phyloP scores from a whole-genome alignment of 2,113 vertebrate genomes.

The Sinocyclocheilus grahami region DNA sequence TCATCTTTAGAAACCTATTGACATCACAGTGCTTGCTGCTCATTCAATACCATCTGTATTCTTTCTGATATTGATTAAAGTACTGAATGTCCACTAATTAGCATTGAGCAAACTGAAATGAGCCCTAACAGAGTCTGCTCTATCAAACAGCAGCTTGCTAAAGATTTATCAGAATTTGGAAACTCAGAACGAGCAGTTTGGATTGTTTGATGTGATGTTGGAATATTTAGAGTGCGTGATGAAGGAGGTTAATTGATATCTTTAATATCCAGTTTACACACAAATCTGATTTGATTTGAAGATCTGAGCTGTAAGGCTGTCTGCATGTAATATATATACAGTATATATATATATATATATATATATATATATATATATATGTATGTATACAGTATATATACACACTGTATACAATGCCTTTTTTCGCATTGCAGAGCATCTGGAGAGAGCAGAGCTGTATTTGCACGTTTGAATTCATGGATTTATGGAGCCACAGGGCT shows the following conservation, averaged over 20 bases:
- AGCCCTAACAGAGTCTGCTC: conserved; percentile 17
- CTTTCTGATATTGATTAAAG: conserved; percentile 43
- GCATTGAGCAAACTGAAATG: conserved; percentile 11
- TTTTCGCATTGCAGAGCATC: neutral
- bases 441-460: neutral
- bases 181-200: neutral
- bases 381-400: neutral
- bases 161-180: conserved; percentile 20
- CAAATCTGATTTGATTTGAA: neutral
- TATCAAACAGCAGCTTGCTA: neutral
- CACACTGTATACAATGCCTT: neutral
- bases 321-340: neutral
- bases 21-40: conserved; percentile 2
- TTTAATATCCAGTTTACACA: neutral
- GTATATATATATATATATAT: no score
- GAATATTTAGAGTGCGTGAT: conserved; percentile 3
- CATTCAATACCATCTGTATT: conserved; percentile 9
- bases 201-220: neutral
- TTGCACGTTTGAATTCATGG: neutral
- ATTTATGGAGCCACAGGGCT: neutral
- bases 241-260: no score
- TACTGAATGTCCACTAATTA: conserved; percentile 42
- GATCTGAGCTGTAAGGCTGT: neutral
- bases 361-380: neutral
- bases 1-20: neutral